Conservation (phyloP, 2,113 vertebrate species). For the Australoheros scitulus region DNA sequence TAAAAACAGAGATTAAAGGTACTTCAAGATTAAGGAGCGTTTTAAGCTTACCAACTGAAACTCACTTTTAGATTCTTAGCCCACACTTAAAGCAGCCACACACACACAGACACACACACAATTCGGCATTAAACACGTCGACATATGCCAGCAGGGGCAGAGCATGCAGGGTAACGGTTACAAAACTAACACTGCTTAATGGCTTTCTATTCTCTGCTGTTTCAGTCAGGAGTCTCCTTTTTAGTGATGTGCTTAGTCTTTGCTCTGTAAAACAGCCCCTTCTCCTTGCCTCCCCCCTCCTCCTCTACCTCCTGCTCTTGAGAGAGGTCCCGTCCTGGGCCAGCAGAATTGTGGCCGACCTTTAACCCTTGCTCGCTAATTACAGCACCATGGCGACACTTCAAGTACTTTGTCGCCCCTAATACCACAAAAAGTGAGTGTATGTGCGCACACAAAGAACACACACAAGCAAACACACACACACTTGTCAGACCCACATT, state of each 20-base stretch:
- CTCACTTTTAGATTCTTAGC: conserved; percentile 39
- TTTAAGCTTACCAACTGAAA: conserved; percentile 26
- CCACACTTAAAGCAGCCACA: conserved; percentile 2
- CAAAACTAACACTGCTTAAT: conserved; percentile 74
- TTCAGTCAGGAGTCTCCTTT: conserved; percentile 70
- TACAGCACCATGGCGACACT: conserved; percentile 92
- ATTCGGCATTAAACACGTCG: conserved; percentile 47
- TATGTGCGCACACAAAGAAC: conserved; percentile 14
- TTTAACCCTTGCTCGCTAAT: conserved; percentile 91
- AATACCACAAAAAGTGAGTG: conserved; percentile 46
- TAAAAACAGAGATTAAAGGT: conserved; percentile 32
- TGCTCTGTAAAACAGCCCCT: conserved; percentile 48
- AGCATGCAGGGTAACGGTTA: conserved; percentile 62
- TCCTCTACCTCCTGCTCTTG: conserved; percentile 74
- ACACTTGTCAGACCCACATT: conserved; percentile 29
- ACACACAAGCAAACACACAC: conserved; percentile 20
- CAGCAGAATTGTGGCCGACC: conserved; percentile 86
- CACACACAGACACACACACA: conserved; percentile 14
- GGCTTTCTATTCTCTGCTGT: conserved; percentile 70
- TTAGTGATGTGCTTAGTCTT: conserved; percentile 45
- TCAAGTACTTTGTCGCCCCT: conserved; percentile 83
- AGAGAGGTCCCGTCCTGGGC: conserved; percentile 84
- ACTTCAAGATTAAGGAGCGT: conserved; percentile 39
- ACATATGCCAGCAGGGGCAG: conserved; percentile 58
- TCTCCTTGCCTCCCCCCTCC: conserved; percentile 30